Evolutionary conservation across 2,888 invertebrate genomes (phyloP), one percentile per base, ranked within the genome.

Genomic region (Eupithecia centaureata): DNA sequence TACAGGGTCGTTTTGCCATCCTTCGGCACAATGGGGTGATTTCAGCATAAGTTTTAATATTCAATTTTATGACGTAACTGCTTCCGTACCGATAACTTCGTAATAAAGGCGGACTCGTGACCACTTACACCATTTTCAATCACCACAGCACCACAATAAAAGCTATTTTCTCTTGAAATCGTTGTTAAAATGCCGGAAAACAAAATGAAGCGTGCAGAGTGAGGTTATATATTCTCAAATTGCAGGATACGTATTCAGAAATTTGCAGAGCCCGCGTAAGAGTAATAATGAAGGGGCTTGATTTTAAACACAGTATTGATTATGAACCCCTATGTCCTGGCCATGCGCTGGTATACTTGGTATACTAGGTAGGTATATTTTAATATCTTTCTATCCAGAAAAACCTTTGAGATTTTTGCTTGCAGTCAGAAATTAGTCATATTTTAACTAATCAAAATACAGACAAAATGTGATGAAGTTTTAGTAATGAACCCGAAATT

Each of bases 161-260:
- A 32, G 0, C 13, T 13, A n/a, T 57, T 22, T 57, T 30, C 32
- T 12, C 32, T 18, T 57, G 18, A 18, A 57, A 12, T 18, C 18
- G n/a, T 18, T 32, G 22, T 30, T 22, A 22, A 56, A 56, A 25
- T 47, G 57, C 5, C 18, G 57, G 56, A 32, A 32, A 12, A 30
- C 32, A 30, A 56, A 33, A 33, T 57, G 32, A 57, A n/a, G 57
- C 4, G 18, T 57, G 32, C 22, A 1, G 7, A 57, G 18, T 57
- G 32, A 33, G 32, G 57, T 32, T 13, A 33, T 13, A 33, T 27
- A 47, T 65, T 35, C n/a, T 13, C 57, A 22, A 57, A 61, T 35
- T 61, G 52, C 57, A 51, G 54, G 63, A 56, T 30, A 12, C 25
- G 62, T 25, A 63, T 30, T 32, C 57, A 18, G 57, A 56, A 56